Percentiles rank a stretch among this genome's conserved stretches.
Conservation (phyloP, 2,113 vertebrate species). For the Lamprotornis superbus region DNA sequence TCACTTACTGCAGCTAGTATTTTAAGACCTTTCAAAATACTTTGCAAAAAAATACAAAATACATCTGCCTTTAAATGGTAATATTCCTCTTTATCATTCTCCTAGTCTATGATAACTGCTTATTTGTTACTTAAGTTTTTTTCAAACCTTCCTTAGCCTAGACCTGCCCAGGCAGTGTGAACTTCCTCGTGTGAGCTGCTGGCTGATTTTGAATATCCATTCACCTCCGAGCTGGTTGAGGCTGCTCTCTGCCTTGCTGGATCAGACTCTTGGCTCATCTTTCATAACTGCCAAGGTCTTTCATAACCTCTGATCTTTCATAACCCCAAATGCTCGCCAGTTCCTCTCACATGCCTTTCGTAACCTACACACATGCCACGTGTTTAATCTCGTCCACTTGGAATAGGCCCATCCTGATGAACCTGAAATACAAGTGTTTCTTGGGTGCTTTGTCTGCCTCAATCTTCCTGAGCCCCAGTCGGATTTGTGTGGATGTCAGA, state of each 20-base stretch:
- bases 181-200: not conserved
- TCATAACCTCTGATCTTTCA: constrained; percentile 58
- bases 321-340: not conserved
- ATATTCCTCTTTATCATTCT: not conserved
- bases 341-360: not conserved
- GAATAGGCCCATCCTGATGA: not conserved
- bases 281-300: constrained; percentile 41
- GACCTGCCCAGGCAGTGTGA: not conserved
- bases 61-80: not conserved
- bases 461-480: not conserved
- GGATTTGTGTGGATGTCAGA: not conserved
- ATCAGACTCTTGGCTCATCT: not conserved
- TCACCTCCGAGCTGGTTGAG: not conserved
- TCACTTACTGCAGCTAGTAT: not conserved
- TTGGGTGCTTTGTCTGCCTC: not conserved
- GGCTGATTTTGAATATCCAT: not conserved
- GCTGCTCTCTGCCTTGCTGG: constrained; percentile 3
- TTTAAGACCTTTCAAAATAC: not conserved
- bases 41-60: not conserved
- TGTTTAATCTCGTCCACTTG: constrained; percentile 13
- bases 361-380: not conserved
- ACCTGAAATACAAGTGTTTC: constrained; percentile 44
- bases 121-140: not conserved
- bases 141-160: not conserved
- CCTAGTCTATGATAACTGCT: not conserved